Conservation (phyloP, 2,888 invertebrate genomes). For the Ophion slaviceki region DNA sequence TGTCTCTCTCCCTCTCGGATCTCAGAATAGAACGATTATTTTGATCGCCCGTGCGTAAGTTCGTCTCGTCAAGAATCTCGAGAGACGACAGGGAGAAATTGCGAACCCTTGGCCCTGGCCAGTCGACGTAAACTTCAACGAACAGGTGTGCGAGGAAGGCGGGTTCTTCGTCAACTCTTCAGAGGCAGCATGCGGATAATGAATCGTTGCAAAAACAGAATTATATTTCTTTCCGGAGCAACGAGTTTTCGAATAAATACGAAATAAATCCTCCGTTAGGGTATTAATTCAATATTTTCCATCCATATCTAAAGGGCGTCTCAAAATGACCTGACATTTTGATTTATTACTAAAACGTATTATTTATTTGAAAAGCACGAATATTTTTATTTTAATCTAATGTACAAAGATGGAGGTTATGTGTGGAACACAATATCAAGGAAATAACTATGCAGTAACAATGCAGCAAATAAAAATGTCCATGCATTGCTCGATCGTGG, state of each 20-base stretch:
- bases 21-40: slow-evolving; percentile 62
- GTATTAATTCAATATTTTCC: too few relatives aligned
- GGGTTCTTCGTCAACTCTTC: too few relatives aligned
- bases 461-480: too few relatives aligned
- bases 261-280: neutral
- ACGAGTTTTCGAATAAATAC: neutral
- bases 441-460: too few relatives aligned
- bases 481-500: too few relatives aligned
- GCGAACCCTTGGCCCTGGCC: slow-evolving; percentile 64
- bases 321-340: too few relatives aligned
- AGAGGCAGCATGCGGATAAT: neutral
- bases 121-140: slow-evolving; percentile 47
- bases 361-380: too few relatives aligned
- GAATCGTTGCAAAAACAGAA: neutral
- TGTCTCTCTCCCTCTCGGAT: slow-evolving; percentile 21
- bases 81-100: slow-evolving; percentile 33
- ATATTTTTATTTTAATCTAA: too few relatives aligned
- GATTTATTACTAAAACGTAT: too few relatives aligned
- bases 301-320: too few relatives aligned
- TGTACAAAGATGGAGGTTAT: too few relatives aligned
- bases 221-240: neutral
- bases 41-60: slow-evolving; percentile 50
- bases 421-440: too few relatives aligned
- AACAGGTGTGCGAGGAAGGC: slow-evolving; percentile 41
- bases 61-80: slow-evolving; percentile 47